Base-by-base conservation (phyloP, 2,888 invertebrate genomes). In the Agonopterix alstromeriana region DNA sequence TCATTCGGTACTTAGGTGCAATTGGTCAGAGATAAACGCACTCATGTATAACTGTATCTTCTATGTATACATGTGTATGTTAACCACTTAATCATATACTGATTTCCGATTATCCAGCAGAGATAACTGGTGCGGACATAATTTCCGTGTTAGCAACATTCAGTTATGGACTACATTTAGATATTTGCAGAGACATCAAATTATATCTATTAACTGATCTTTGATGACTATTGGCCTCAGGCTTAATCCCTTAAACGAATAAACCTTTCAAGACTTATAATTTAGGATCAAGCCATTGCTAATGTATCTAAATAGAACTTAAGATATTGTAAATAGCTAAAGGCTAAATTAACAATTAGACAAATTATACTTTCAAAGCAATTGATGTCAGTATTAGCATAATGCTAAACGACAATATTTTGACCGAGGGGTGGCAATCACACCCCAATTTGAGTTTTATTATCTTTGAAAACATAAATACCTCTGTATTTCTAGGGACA, bases 271-370 rank as follows among this genome's bases (percentile, higher is more conserved):
- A 44, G 45, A 47, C 38, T 36, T 36, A 45, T 55, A 52, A 53
- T 49, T 43, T 8, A 35, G 46, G 48, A 50, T 51, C 14, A 52
- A 49, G 45, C 44, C 47, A 36, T 42, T 36, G 44, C 27, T 47
- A 49, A 51, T 50, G 42, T 35, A 12, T 35, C 17, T 36, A 48
- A 50, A 48, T 44, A 41, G 27, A 48, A 49, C 38, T 48, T 48
- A 52, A 54, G 52, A 48, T 43, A 57, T 46, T 46, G 50, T 51
- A 59, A 66, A 67, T 45, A 61, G 61, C 68, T 53, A 11, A 38
- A 42, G 58, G 68, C 53, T 0, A 62, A 52, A 59, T 66, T 66
- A 55, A 57, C 68, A 68, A 69, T 69, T 67, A 69, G 54, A 51
- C 49, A 60, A 69, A 66, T 67, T 69, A 63, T 60, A 53, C 58